Evolutionary conservation across 2,797 vertebrate genomes (phyloP).

Genomic region (Sternotherus odoratus): DNA sequence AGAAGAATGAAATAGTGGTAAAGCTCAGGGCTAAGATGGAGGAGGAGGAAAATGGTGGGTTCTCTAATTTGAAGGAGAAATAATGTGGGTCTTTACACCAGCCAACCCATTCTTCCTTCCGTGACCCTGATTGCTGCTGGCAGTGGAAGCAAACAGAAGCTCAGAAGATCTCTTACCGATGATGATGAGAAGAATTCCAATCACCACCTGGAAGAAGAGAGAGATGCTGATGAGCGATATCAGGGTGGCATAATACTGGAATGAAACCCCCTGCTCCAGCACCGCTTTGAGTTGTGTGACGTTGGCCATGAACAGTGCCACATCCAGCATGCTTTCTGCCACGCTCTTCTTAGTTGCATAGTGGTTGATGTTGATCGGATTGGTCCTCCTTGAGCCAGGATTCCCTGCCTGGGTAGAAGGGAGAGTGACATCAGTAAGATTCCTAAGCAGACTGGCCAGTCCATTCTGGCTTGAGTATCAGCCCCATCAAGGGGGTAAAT

Average conservation of each 20-base stretch:
- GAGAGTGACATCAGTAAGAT: fast-evolving
- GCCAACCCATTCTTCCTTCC: not conserved
- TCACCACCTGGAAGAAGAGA: constrained; percentile 89
- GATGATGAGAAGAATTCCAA: constrained; percentile 89
- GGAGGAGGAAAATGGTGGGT: not conserved
- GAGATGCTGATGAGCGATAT: constrained; percentile 91
- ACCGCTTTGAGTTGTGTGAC: constrained; percentile 91
- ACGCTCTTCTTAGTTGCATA: constrained; percentile 95
- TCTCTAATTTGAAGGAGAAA: not conserved
- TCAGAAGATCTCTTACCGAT: constrained; percentile 83
- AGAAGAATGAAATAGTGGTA: not conserved
- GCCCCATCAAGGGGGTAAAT: not conserved
- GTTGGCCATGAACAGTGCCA: constrained; percentile 93
- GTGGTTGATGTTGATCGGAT: constrained; percentile 89
- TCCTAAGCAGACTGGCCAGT: fast-evolving
- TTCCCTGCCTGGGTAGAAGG: constrained; percentile 40
- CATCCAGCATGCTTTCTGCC: constrained; percentile 93
- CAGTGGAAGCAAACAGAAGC: fast-evolving
- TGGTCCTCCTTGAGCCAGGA: constrained; percentile 60
- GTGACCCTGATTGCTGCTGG: not conserved
- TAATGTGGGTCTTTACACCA: not conserved
- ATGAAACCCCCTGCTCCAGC: constrained; percentile 90
- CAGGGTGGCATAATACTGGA: constrained; percentile 88
- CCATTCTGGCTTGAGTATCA: fast-evolving
- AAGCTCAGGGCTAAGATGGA: not conserved